phyloP scores from a whole-genome alignment of 2,888 invertebrate species.

The Lottia gigantea region DNA sequence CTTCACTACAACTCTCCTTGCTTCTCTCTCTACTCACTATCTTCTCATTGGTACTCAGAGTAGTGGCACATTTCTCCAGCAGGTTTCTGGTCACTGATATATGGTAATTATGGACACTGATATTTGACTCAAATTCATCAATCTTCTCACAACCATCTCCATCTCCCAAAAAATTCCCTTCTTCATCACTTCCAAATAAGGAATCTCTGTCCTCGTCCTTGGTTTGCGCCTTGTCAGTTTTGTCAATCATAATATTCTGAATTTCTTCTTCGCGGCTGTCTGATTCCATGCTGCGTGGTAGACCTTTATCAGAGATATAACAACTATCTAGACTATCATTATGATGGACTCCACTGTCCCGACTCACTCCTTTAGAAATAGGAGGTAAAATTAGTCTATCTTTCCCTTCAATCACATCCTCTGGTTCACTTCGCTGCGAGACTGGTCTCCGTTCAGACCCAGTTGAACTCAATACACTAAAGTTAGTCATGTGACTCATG shows the following conservation, averaged over 20 bases:
- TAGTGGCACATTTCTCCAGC: constrained; percentile 64
- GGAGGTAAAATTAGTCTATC: constrained; percentile 7
- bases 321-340: constrained; percentile 28
- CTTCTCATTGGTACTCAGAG: constrained; percentile 61
- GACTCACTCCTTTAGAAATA: constrained; percentile 15
- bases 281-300: not conserved
- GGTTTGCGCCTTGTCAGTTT: not conserved
- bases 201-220: constrained; percentile 34
- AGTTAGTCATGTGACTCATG: not conserved
- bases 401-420: not conserved
- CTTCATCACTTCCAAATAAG: constrained; percentile 29
- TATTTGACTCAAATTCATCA: constrained; percentile 62
- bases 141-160: constrained; percentile 25
- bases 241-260: constrained; percentile 19
- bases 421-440: not conserved
- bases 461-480: not conserved
- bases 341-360: constrained; percentile 32
- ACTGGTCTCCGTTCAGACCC: not conserved
- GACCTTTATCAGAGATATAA: not conserved
- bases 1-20: constrained; percentile 39
- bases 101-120: constrained; percentile 55
- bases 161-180: constrained; percentile 14
- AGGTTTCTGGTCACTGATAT: constrained; percentile 63
- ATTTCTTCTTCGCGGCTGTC: constrained; percentile 10
- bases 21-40: constrained; percentile 51